Evolutionary conservation across 2,113 vertebrate species (phyloP).

Genomic region (Ctenodactylus gundi): DNA sequence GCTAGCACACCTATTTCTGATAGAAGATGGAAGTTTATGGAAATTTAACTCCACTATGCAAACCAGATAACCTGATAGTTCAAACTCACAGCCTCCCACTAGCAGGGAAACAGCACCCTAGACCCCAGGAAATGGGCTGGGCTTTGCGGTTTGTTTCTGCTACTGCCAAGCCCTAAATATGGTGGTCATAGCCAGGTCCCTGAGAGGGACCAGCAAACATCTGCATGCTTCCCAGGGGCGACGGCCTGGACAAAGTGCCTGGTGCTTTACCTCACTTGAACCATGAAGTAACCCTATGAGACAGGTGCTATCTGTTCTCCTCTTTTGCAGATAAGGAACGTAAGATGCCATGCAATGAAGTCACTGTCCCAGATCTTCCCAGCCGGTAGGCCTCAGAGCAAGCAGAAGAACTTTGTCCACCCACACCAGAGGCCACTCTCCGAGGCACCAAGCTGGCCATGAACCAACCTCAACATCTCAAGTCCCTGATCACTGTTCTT

Average conservation of each 20-base stretch:
- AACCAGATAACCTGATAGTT: background rate
- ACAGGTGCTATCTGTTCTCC: background rate
- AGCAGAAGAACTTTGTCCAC: background rate
- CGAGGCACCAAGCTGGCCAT: background rate
- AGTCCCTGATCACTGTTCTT: background rate
- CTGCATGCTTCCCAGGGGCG: background rate
- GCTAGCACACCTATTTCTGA: background rate
- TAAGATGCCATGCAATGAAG: background rate
- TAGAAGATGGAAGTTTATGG: background rate
- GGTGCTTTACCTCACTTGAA: background rate
- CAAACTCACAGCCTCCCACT: background rate
- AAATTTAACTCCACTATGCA: background rate
- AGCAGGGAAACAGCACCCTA: background rate
- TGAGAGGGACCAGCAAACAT: background rate
- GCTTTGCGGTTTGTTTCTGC: background rate
- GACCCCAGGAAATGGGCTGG: background rate
- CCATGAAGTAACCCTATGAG: background rate
- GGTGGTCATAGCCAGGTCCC: background rate
- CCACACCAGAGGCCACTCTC: background rate
- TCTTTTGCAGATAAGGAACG: constrained; percentile 32
- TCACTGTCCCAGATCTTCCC: background rate
- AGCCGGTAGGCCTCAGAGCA: background rate
- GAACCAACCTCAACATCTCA: background rate
- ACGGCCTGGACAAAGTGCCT: background rate
- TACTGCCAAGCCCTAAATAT: background rate